Evolutionary conservation across 2,113 vertebrate species (phyloP).

Genomic region (Rutilus rutilus): DNA sequence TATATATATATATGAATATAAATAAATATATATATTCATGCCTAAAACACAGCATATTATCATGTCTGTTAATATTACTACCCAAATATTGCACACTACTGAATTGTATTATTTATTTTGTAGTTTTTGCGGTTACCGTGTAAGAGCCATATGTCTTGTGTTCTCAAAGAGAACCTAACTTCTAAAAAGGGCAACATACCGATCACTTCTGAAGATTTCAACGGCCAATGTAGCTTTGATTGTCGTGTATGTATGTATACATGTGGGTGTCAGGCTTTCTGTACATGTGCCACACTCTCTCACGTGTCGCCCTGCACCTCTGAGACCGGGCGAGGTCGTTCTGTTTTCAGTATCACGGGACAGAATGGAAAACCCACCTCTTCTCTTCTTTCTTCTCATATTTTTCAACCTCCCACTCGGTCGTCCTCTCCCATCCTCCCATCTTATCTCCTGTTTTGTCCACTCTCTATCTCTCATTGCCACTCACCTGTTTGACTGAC

Average conservation of each 20-base stretch:
- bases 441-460: background rate
- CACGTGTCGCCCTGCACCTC: constrained; percentile 26
- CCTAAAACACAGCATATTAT: constrained; percentile 13
- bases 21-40: background rate
- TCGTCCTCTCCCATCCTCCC: background rate
- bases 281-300: background rate
- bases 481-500: constrained; percentile 22
- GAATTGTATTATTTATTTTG: background rate
- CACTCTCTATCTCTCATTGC: background rate
- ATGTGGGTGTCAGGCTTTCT: constrained; percentile 1
- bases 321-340: constrained; percentile 41
- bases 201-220: constrained; percentile 47
- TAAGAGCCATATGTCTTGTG: constrained; percentile 62
- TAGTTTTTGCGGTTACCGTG: background rate
- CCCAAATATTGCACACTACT: constrained; percentile 27
- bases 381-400: constrained; percentile 24
- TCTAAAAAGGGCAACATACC: constrained; percentile 65
- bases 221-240: constrained; percentile 27
- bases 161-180: constrained; percentile 43
- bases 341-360: constrained; percentile 28
- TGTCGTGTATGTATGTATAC: constrained; percentile 13
- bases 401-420: background rate
- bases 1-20: too few relatives aligned
- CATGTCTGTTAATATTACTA: background rate
- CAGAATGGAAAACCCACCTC: constrained; percentile 2